These are phyloP conservation scores for Andrena haemorrhoa DNA, from an alignment of 2,888 invertebrate species.

Conservation along the genomic window DNA sequence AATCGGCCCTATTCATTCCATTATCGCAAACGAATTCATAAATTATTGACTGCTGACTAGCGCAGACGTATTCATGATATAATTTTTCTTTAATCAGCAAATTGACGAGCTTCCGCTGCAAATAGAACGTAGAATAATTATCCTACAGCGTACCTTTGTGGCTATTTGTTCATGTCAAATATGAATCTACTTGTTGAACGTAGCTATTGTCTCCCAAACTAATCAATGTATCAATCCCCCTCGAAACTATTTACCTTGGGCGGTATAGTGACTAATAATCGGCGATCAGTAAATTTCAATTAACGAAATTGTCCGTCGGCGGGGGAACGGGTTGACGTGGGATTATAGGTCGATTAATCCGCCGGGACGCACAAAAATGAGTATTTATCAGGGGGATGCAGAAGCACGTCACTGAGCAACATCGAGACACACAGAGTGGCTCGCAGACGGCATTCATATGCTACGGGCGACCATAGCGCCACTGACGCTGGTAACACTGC, in stretches of 20 bases:
- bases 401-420: slow-evolving; percentile 27
- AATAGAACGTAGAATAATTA: slow-evolving; percentile 31
- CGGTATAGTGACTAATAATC: slow-evolving; percentile 40
- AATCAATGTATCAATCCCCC: slow-evolving; percentile 43
- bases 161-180: slow-evolving; percentile 51
- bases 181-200: slow-evolving; percentile 57
- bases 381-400: slow-evolving; percentile 21
- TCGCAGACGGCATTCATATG: slow-evolving; percentile 81
- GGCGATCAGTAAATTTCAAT: slow-evolving; percentile 34
- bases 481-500: slow-evolving; percentile 82
- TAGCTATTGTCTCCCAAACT: slow-evolving; percentile 45
- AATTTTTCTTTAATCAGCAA: background rate
- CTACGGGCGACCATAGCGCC: slow-evolving; percentile 78
- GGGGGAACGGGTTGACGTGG: background rate
- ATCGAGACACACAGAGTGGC: slow-evolving; percentile 53
- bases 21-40: background rate
- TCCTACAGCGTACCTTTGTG: slow-evolving; percentile 40
- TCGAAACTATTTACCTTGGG: slow-evolving; percentile 41
- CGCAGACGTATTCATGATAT: background rate
- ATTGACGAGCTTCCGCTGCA: slow-evolving; percentile 4
- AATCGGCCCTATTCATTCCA: background rate
- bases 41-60: background rate
- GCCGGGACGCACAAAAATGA: background rate
- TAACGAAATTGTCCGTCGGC: background rate
- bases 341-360: background rate